phyloP scores from a whole-genome alignment of 2,113 vertebrate species.

The Amia ocellicauda region DNA sequence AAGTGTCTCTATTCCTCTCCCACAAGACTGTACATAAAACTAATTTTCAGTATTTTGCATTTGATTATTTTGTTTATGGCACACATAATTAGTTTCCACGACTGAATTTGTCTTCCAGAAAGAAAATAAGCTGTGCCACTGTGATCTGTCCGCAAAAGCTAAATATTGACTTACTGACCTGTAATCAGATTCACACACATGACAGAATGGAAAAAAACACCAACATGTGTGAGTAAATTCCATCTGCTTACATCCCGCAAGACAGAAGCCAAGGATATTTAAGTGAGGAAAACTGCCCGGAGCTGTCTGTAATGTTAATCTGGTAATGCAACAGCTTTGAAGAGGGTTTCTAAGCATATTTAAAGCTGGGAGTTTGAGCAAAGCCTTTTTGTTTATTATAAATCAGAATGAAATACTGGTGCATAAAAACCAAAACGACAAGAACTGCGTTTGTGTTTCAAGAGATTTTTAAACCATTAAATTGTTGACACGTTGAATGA shows the following conservation, averaged over 20 bases:
- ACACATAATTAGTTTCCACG: slow-evolving; percentile 41
- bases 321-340: slow-evolving; percentile 50
- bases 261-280: slow-evolving; percentile 44
- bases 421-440: no score
- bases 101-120: slow-evolving; percentile 55
- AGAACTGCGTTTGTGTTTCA: background rate
- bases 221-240: slow-evolving; percentile 54
- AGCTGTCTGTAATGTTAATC: slow-evolving; percentile 46
- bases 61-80: no score
- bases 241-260: slow-evolving; percentile 56
- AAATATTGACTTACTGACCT: slow-evolving; percentile 75
- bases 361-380: slow-evolving; percentile 47
- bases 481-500: no score
- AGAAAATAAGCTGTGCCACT: slow-evolving; percentile 64
- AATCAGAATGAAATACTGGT: background rate
- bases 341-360: slow-evolving; percentile 28
- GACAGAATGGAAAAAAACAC: slow-evolving; percentile 72
- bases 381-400: slow-evolving; percentile 26
- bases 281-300: slow-evolving; percentile 38
- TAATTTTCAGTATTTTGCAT: no score
- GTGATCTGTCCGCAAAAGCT: slow-evolving; percentile 65
- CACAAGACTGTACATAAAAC: no score
- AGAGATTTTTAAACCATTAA: background rate
- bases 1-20: no score
- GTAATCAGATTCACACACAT: slow-evolving; percentile 75